phyloP scores from a whole-genome alignment of 2,113 vertebrate genomes.

The Rhipidura dahli region DNA sequence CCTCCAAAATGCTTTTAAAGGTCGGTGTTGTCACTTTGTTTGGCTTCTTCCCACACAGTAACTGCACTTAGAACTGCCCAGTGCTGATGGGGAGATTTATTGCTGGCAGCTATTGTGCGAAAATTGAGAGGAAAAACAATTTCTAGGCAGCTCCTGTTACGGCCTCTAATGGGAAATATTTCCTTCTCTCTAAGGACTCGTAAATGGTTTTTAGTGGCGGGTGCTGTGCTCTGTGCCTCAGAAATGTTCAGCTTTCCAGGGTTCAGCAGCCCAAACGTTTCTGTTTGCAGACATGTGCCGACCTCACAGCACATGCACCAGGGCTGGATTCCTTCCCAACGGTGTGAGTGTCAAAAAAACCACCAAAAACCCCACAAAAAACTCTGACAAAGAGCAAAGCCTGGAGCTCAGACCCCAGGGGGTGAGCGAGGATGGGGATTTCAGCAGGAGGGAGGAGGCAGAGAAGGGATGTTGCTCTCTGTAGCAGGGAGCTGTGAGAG shows the following conservation, averaged over 20 bases:
- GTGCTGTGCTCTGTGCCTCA: background rate
- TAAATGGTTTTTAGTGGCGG: background rate
- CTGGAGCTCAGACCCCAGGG: background rate
- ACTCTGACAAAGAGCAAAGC: background rate
- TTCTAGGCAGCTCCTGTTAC: background rate
- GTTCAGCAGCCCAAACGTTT: background rate
- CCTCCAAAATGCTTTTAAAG: conserved; percentile 1
- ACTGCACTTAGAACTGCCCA: conserved; percentile 27
- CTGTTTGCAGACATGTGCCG: background rate
- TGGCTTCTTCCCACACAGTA: background rate
- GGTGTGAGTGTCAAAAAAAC: accelerated
- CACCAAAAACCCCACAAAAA: background rate
- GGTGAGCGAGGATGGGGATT: accelerated
- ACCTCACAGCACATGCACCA: accelerated
- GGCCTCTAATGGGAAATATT: conserved; percentile 20
- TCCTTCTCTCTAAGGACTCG: background rate
- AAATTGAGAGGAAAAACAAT: conserved; percentile 23
- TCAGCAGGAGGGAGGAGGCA: background rate
- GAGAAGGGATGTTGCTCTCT: background rate
- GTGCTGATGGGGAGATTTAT: conserved; percentile 1
- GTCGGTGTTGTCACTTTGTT: background rate
- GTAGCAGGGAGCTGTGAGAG: background rate
- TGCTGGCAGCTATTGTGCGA: background rate
- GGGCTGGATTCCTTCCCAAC: accelerated
- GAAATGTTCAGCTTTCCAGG: background rate